Base-by-base conservation (phyloP, 2,797 vertebrate species). In the Ambastaia sidthimunki region DNA sequence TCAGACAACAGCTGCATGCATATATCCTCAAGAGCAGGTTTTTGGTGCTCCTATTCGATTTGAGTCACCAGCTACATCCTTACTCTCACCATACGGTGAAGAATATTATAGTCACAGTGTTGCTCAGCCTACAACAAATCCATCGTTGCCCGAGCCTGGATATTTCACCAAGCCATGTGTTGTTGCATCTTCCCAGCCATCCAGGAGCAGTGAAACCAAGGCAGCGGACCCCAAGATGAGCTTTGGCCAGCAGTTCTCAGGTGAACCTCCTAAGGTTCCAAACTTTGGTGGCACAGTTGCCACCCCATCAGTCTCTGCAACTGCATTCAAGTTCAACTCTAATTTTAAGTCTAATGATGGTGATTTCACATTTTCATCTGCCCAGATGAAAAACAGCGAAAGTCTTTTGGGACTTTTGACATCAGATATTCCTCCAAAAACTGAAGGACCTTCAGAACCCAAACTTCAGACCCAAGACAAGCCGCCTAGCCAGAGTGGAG, bases 341-440 rank as follows among this genome's bases (percentile, higher is more conserved):
- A 99, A 99, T 90, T 98, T 98, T 86, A 98, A 99, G 87, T 98
- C 97, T 37, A 97, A 98, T 52, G 98, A 98, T 87, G 97, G 98
- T 16, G 98, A 99, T 88, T 99, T 98, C 31, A 98, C 95, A 7
- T 98, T 99, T 91, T 93, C 97, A 37, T 92, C 95, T 21, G 93
- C 94, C 57, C 95, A 97, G 76, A 31, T 83, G 74, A 97, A 94
- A 57, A 95, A 83, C 78, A 96, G 86, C 6, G 97, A 98, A 88
- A 97, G 95, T 81, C 95, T 99, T 28, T 91, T 99, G 81, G 96
- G 94, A 50, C 96, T 99, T 70, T 87, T 99, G 70, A 97, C 96
- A 0, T 96, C 97, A 82, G 97, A 98, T 83, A 95, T 95, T 86
- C 89, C 94, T 73, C 74, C 91, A 47, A 96, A 95, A 89, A 90